Base-by-base conservation (phyloP, 2,888 invertebrate species). In the Antheraea assamensis region DNA sequence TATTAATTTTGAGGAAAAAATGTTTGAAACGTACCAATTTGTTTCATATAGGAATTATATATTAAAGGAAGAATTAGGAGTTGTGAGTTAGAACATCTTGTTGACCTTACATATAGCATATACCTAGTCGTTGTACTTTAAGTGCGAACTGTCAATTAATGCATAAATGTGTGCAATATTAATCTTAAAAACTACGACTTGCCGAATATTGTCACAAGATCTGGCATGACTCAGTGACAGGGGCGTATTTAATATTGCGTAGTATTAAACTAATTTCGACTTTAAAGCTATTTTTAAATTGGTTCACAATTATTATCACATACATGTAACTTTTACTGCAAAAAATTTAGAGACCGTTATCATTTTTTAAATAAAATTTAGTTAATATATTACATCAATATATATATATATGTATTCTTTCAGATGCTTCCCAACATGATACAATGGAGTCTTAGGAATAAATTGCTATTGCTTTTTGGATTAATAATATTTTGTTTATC, bases 401-500 rank as follows among this genome's bases (percentile, higher is more conserved):
- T 31, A 66, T 31, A 27, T 31, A 66, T 3, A 19, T 3, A 66
- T 30, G 24, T 42, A 31, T 68, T 66, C 27, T 77, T 76, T 64
- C 75, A 83, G 83, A 82, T 80, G 79, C 31, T 74, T 13, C 58
- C 68, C 42, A 76, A 74, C 71, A 1, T 80, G 10, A 76, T 70
- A 15, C 74, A 80, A 71, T 88, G 88, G 88, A 73, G 76, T 0
- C 74, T 74, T 66, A 76, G 80, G 52, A 85, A 89, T 74, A 95
- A 95, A 81, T 71, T 92, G 17, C 72, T 92, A 2, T 30, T 90
- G 8, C 79, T 93, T 72, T 85, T 95, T 64, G 82, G 87, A 70
- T 64, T 88, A 70, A 79, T 55, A 0, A 31, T 88, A 31, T 78
- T 91, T 31, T 90, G 91, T 52, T 93, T 96, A 42, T 87, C 93